Evolutionary conservation across 2,113 vertebrate species (phyloP).

Genomic region (Rutilus rutilus): DNA sequence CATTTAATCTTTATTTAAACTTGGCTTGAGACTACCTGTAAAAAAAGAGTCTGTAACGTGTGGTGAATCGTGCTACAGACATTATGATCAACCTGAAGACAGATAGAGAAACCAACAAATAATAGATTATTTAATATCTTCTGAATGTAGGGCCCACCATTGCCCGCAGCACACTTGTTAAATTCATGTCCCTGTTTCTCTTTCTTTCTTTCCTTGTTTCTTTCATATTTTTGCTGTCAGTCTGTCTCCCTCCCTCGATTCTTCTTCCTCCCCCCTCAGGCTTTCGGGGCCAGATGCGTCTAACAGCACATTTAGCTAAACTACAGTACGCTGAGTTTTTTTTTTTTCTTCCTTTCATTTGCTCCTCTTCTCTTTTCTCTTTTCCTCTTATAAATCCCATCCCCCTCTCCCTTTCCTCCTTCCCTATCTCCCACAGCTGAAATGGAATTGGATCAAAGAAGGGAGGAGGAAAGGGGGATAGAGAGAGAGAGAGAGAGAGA

Average conservation of each 20-base stretch:
- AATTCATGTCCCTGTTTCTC: conserved; percentile 79
- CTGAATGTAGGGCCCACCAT: conserved; percentile 85
- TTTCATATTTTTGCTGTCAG: conserved; percentile 3
- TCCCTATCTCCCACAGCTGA: conserved; percentile 86
- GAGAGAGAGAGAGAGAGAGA: conserved; percentile 61
- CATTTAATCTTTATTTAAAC: not conserved
- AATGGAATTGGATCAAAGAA: conserved; percentile 99
- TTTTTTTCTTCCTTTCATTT: conserved; percentile 83
- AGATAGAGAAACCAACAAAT: conserved; percentile 12
- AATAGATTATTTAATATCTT: conserved; percentile 93
- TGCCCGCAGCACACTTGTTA: conserved; percentile 85
- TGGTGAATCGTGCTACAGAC: not conserved
- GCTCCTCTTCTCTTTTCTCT: conserved; percentile 78
- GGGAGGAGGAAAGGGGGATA: conserved; percentile 70
- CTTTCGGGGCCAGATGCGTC: conserved; percentile 91
- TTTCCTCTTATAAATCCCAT: conserved; percentile 85
- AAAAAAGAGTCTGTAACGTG: not conserved
- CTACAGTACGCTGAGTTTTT: conserved; percentile 91
- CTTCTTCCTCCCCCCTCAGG: conserved; percentile 73
- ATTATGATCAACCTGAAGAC: conserved; percentile 11
- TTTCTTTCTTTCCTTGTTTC: conserved; percentile 71
- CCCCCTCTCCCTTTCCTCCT: conserved; percentile 71
- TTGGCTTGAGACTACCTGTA: not conserved
- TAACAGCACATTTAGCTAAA: conserved; percentile 97
- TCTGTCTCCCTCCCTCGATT: conserved; percentile 20